These are phyloP conservation scores for Ginglymostoma cirratum DNA, from an alignment of 2,113 vertebrate species.

Conservation along the genomic window DNA sequence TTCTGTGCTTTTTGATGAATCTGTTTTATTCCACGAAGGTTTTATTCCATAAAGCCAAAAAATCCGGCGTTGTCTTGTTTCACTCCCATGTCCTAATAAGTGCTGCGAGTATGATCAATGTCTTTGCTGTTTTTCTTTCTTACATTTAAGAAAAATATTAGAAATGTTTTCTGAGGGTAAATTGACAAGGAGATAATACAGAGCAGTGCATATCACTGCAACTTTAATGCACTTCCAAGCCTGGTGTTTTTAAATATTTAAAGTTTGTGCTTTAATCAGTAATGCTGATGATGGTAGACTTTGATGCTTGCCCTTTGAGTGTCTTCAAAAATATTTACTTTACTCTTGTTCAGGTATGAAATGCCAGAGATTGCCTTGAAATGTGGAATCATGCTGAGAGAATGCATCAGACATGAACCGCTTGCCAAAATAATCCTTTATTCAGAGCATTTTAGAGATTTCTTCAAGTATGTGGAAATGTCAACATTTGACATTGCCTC, in stretches of 20 bases:
- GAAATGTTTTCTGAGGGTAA: background rate
- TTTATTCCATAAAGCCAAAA: background rate
- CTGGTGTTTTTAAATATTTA: background rate
- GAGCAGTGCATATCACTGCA: background rate
- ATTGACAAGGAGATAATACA: background rate
- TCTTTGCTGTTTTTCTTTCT: background rate
- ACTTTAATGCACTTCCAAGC: background rate
- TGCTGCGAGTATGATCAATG: background rate
- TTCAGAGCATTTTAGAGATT: slow-evolving; percentile 78
- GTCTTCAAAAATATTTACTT: slow-evolving; percentile 35
- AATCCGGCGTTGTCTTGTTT: background rate
- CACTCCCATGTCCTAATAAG: background rate
- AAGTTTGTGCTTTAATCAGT: background rate
- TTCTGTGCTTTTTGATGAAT: background rate
- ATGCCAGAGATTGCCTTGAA: slow-evolving; percentile 82
- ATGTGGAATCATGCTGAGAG: slow-evolving; percentile 93
- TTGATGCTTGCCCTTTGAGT: background rate
- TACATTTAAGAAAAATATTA: background rate
- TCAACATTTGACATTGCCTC: slow-evolving; percentile 97
- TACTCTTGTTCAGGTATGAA: slow-evolving; percentile 74
- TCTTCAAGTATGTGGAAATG: slow-evolving; percentile 94
- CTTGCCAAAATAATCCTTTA: slow-evolving; percentile 84
- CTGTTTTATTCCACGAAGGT: background rate
- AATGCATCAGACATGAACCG: slow-evolving; percentile 91
- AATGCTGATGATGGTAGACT: background rate